Evolutionary conservation across 2,888 invertebrate species (phyloP), one percentile per base, ranked within the genome.

Genomic region (Morpho achilles): DNA sequence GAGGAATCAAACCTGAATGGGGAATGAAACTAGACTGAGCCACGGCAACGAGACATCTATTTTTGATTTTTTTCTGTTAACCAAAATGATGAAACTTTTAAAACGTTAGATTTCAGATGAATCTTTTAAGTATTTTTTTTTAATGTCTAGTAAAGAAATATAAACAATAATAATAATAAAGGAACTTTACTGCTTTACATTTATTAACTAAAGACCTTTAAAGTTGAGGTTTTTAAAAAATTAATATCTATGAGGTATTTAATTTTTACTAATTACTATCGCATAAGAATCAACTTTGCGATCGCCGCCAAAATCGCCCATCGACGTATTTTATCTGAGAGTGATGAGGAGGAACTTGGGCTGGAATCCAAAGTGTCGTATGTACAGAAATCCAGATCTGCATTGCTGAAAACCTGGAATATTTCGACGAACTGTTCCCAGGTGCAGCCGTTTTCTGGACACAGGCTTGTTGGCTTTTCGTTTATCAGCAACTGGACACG

Each of bases 401-500:
- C 67, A 3, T 67, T 51, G 2, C 64, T 67, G 68, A 74, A 84
- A 0, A 49, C 59, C 63, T 80, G 72, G 70, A 87, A 85, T 8
- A 69, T 78, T 0, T 78, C 62, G 40, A 72, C 68, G 69, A 88
- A 87, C 63, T 83, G 68, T 9, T 77, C 59, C 85, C 85, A 87
- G 2, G 78, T 73, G 68, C 88, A 88, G 1, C 87, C 86, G 4
- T 75, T 73, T 0, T 69, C 16, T 0, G 86, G 82, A 57, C 88
- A 88, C 2, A 87, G 59, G 3, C 72, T 67, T 0, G 82, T 77
- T 7, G 68, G 69, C 58, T 77, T 77, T 61, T 88, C 87, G 56
- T 86, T 87, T 45, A 80, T 59, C 65, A 84, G 84, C 16, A 87
- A 44, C 59, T 87, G 87, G 7, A 86, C 80, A 1, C 77, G 67